phyloP scores from a whole-genome alignment of 30 jellyfish, hydroid and myxozoan genomes.

The Aurelia aurita complex sp. Pacific region DNA sequence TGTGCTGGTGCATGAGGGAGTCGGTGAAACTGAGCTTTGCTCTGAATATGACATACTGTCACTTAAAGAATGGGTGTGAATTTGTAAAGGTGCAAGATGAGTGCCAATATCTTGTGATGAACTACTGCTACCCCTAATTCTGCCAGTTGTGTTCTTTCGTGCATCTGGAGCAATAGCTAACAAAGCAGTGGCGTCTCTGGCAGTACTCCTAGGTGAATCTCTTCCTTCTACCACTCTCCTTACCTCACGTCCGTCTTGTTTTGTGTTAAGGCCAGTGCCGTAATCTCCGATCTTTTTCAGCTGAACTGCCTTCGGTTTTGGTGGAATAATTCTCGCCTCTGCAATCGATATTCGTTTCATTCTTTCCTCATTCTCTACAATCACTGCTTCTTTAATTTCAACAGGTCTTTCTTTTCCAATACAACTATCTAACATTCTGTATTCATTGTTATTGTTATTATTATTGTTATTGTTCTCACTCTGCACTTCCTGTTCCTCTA shows the following conservation, averaged over 20 bases:
- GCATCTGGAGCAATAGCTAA: not conserved
- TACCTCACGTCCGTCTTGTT: not conserved
- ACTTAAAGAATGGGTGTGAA: not conserved
- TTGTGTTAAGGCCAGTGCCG: not conserved
- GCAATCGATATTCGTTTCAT: constrained; percentile 15
- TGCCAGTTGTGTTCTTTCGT: not conserved
- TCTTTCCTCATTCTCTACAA: constrained; percentile 1
- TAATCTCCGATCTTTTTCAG: not conserved
- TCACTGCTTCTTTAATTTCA: constrained; percentile 26
- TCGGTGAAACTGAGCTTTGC: constrained; percentile 26
- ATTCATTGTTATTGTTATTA: not conserved
- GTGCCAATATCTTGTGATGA: not conserved
- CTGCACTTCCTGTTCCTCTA: too few relatives aligned
- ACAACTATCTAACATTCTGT: not conserved
- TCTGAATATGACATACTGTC: constrained; percentile 17
- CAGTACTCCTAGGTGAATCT: not conserved
- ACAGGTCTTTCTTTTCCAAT: constrained; percentile 1
- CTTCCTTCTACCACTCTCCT: not conserved
- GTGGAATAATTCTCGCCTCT: constrained; percentile 40
- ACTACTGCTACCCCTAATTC: not conserved
- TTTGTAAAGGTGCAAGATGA: not conserved
- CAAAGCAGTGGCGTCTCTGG: not conserved
- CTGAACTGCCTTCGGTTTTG: constrained; percentile 21
- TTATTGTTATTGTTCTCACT: too few relatives aligned
- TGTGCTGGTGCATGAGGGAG: constrained; percentile 58